phyloP scores from a whole-genome alignment of 2,113 vertebrate species.

The Serilophus lunatus region DNA sequence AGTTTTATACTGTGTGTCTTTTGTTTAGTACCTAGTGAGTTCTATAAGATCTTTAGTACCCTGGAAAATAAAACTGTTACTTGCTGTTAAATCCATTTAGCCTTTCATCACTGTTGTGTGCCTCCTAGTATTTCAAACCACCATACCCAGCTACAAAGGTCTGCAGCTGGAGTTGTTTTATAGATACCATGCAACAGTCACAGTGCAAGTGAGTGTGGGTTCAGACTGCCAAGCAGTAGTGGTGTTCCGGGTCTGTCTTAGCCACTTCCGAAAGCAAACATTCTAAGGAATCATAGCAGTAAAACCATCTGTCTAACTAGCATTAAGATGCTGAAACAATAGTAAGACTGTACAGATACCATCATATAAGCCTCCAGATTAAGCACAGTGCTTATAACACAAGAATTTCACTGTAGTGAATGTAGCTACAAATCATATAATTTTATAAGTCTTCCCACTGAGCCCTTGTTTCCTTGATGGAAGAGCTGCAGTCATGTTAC shows the following conservation, averaged over 20 bases:
- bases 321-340: background rate
- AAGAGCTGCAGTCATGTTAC: background rate
- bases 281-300: background rate
- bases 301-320: background rate
- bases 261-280: background rate
- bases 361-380: background rate
- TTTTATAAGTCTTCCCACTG: background rate
- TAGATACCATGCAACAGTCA: background rate
- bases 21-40: too few species aligned
- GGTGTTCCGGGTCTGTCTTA: background rate
- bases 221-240: background rate
- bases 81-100: too few species aligned
- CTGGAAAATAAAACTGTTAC: too few species aligned
- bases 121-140: too few species aligned
- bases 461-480: background rate
- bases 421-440: background rate
- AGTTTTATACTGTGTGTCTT: too few species aligned
- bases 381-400: background rate
- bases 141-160: background rate
- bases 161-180: background rate
- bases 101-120: too few species aligned
- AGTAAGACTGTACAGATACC: background rate
- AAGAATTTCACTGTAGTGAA: background rate
- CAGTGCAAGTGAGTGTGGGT: background rate
- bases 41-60: too few species aligned